Base-by-base conservation (phyloP, 2,797 vertebrate genomes). In the Chloroceryle inda region DNA sequence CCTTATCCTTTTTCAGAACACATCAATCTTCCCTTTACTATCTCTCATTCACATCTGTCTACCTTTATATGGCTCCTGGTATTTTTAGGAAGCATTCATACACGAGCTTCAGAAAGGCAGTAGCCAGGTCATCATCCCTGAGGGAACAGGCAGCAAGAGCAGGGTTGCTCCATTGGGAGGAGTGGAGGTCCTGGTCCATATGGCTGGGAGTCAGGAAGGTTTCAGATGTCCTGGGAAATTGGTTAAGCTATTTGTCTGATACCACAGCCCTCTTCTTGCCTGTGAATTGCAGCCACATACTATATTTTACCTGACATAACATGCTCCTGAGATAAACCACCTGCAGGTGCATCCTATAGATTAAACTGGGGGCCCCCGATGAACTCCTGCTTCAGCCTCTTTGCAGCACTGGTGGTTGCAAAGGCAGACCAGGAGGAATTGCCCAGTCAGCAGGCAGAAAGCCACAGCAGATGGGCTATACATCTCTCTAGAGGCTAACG, bases 251-350 rank as follows among this genome's bases (percentile, higher is more conserved):
- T 74, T 66, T 75, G 20, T 71, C n/a, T 23, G 1, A 7, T 1
- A 45, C 9, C 52, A 84, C 21, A 67, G 15, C 21, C 14, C 33
- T 50, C 12, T 24, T 31, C 40, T 63, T 11, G 0, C 50, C 49
- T 50, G 7, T 1, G 2, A 49, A 4, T n/a, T 5, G 2, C 4
- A 86, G 69, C 23, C 50, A 84, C 8, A 1, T 5, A 0, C 17
- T 79, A 1, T 13, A 4, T 73, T 38, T 47, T 4, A 21, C 18
- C 37, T 68, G 72, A 13, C 27, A 14, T 2, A n/a, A 45, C 1
- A 9, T 11, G 14, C 35, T 77, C 26, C 75, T 42, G 42, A 74
- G 37, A 45, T 1, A 49, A 52, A 20, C 4, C 35, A 16, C 5
- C 18, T 50, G 56, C 74, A 89, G 55, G 20, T 14, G 24, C 20